Conservation (phyloP, 2,113 vertebrate species). For the Chaetorhynchus papuensis region DNA sequence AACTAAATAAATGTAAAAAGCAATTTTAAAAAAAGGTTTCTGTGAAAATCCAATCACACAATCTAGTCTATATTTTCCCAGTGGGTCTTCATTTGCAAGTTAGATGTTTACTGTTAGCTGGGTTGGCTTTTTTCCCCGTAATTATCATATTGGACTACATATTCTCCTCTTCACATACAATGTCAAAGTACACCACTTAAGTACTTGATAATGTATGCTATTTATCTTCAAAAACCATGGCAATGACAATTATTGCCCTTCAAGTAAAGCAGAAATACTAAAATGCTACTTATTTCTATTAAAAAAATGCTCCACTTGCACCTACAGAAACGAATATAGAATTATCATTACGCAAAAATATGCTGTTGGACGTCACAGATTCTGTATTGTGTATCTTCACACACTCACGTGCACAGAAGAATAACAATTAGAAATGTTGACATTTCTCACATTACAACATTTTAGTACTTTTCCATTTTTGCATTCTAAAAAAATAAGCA, state of each 20-base stretch:
- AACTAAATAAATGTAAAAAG: background rate
- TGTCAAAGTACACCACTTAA: background rate
- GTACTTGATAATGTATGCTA: background rate
- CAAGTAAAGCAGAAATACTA: background rate
- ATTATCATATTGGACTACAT: background rate
- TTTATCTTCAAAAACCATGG: background rate
- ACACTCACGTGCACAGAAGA: background rate
- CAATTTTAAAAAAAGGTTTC: background rate
- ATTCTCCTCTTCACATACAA: background rate
- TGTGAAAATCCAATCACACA: background rate
- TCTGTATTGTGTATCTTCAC: background rate
- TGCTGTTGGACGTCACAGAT: background rate
- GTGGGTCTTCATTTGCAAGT: background rate
- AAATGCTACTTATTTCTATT: background rate
- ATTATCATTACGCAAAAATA: background rate
- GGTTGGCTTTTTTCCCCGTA: background rate
- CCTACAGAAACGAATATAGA: background rate
- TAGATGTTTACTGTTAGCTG: background rate
- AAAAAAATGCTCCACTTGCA: background rate
- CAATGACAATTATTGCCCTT: background rate
- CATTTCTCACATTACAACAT: background rate
- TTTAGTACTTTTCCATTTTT: background rate
- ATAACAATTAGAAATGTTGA: background rate
- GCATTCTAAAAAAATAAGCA: background rate
- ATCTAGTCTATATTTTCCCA: background rate